Evolutionary conservation across 2,888 invertebrate genomes (phyloP).

Genomic region (Metacarcinus magister): DNA sequence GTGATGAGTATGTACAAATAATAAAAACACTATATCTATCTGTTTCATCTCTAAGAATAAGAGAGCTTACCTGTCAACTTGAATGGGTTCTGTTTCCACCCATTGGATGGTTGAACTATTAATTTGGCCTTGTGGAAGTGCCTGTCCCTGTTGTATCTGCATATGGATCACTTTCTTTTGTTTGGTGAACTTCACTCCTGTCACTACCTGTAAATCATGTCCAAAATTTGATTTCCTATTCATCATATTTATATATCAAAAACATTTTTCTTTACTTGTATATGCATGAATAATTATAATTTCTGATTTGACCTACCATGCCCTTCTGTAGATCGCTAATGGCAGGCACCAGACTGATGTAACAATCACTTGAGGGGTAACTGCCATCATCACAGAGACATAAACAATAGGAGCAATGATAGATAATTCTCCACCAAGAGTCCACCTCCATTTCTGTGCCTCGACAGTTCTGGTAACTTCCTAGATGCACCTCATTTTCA

Average conservation of each 20-base stretch:
- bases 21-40: not conserved
- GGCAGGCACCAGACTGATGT: slow-evolving; percentile 90
- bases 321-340: slow-evolving; percentile 84
- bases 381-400: slow-evolving; percentile 92
- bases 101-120: slow-evolving; percentile 87
- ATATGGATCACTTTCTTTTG: slow-evolving; percentile 91
- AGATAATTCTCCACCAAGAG: slow-evolving; percentile 94
- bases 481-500: slow-evolving; percentile 88
- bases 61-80: slow-evolving; percentile 73
- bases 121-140: slow-evolving; percentile 82
- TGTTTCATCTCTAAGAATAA: not conserved
- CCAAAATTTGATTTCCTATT: not conserved
- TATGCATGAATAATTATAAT: not conserved
- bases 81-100: slow-evolving; percentile 88
- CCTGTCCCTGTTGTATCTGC: slow-evolving; percentile 84
- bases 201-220: slow-evolving; percentile 73
- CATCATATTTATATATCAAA: not conserved
- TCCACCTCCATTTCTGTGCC: slow-evolving; percentile 85
- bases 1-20: not conserved
- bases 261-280: not conserved
- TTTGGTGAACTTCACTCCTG: slow-evolving; percentile 90
- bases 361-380: slow-evolving; percentile 90
- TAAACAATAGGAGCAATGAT: slow-evolving; percentile 94
- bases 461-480: slow-evolving; percentile 43
- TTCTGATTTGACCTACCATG: slow-evolving; percentile 87